phyloP scores from a whole-genome alignment of 2,113 vertebrate genomes.

The Agapornis roseicollis region DNA sequence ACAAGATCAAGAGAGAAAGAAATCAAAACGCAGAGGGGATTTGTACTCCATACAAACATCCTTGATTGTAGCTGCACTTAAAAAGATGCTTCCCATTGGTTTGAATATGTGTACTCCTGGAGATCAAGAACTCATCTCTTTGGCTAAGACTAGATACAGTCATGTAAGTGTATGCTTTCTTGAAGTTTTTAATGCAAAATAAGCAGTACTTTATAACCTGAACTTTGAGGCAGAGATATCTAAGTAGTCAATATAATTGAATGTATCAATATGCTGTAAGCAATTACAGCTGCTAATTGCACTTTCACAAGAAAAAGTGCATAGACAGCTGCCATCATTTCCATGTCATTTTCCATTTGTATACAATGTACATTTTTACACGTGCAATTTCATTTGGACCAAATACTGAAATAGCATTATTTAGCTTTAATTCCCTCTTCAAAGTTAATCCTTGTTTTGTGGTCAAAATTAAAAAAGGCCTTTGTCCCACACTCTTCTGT shows the following conservation, averaged over 20 bases:
- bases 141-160: slow-evolving; percentile 90
- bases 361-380: not conserved
- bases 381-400: not conserved
- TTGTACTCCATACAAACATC: slow-evolving; percentile 98
- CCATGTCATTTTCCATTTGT: not conserved
- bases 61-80: slow-evolving; percentile 94
- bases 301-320: not conserved
- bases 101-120: slow-evolving; percentile 98
- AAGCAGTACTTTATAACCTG: not conserved
- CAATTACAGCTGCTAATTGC: not conserved
- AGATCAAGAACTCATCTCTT: slow-evolving; percentile 95
- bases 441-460: not conserved
- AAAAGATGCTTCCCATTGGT: slow-evolving; percentile 98
- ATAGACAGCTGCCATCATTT: not conserved
- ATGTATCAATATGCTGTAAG: not conserved
- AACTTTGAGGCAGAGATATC: not conserved
- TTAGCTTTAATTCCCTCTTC: not conserved
- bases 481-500: not conserved
- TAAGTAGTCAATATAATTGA: not conserved
- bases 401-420: not conserved
- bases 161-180: slow-evolving; percentile 76
- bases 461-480: not conserved
- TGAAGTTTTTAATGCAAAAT: not conserved
- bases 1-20: slow-evolving; percentile 96
- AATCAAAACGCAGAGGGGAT: slow-evolving; percentile 92